These are phyloP conservation scores for Ciona savignyi DNA, from an alignment of 23 tunicate genomes.

Conservation along the genomic window DNA sequence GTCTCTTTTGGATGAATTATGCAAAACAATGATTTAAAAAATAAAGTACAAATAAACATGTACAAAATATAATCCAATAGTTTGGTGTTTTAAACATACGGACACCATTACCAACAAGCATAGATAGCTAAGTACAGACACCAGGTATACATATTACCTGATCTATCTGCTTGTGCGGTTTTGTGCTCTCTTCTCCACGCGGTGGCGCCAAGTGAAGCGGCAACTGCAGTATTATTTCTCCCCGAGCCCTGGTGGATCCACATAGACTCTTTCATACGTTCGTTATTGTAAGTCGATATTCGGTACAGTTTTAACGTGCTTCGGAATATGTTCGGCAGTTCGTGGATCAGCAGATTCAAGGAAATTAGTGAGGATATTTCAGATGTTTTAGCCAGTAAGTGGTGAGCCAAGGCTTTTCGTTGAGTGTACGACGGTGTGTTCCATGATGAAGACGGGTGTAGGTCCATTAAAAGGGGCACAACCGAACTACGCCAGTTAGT, in stretches of 20 bases:
- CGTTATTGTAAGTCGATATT: conserved; percentile 18
- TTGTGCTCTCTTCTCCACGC: conserved; percentile 68
- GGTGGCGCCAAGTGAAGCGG: conserved; percentile 50
- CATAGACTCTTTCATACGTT: conserved; percentile 17
- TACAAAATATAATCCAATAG: no score
- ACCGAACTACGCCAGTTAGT: conserved; percentile 67
- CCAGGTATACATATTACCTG: not conserved
- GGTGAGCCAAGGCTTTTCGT: conserved; percentile 68
- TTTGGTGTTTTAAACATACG: no score
- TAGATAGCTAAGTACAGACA: no score
- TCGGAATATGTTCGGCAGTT: conserved; percentile 45
- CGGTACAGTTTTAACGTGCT: conserved; percentile 19
- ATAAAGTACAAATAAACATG: no score
- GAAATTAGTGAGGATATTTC: conserved; percentile 57
- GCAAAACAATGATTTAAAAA: no score
- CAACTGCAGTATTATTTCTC: conserved; percentile 11
- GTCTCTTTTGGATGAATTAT: no score
- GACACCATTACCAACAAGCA: no score
- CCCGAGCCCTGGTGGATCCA: conserved; percentile 19
- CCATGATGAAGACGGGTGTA: conserved; percentile 50
- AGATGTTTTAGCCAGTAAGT: conserved; percentile 64
- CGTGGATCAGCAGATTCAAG: conserved; percentile 39
- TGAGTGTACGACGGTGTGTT: conserved; percentile 33
- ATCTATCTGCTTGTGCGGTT: not conserved
- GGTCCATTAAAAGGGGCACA: conserved; percentile 57